phyloP scores from a whole-genome alignment of 2,888 invertebrate genomes.

The Pheosia gnoma region DNA sequence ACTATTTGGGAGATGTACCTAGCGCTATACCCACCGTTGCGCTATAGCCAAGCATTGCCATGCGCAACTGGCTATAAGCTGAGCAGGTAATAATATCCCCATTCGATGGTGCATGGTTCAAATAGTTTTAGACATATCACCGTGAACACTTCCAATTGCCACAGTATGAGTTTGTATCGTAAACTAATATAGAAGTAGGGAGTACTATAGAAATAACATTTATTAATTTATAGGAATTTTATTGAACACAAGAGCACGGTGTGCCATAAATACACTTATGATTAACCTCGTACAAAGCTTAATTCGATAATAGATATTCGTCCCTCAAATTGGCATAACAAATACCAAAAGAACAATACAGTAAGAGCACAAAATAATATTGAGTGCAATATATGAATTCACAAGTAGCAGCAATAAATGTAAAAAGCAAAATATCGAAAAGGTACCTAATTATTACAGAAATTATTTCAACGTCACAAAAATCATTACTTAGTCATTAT shows the following conservation, averaged over 20 bases:
- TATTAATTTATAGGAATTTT: conserved; percentile 50
- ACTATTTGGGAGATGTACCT: no score
- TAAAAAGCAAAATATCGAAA: conserved; percentile 7
- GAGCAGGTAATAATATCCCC: no score
- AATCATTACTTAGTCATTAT: conserved; percentile 11
- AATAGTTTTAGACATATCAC: no score
- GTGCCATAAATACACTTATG: conserved; percentile 57
- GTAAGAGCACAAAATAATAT: not conserved
- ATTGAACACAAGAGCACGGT: conserved; percentile 67
- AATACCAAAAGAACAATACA: conserved; percentile 12
- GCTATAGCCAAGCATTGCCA: no score
- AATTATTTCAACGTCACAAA: conserved; percentile 11
- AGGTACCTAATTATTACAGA: conserved; percentile 12
- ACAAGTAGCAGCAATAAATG: conserved; percentile 8
- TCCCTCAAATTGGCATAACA: conserved; percentile 19
- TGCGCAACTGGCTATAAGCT: no score
- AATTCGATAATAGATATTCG: conserved; percentile 37
- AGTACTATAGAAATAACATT: conserved; percentile 13
- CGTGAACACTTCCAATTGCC: no score
- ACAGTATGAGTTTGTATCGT: no score
- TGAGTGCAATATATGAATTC: conserved; percentile 9
- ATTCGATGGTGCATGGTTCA: no score
- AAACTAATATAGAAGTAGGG: no score
- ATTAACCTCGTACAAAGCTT: conserved; percentile 49
- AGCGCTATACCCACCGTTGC: no score